Base-by-base conservation (phyloP, 2,888 invertebrate genomes). In the Camptogramma bilineatum region DNA sequence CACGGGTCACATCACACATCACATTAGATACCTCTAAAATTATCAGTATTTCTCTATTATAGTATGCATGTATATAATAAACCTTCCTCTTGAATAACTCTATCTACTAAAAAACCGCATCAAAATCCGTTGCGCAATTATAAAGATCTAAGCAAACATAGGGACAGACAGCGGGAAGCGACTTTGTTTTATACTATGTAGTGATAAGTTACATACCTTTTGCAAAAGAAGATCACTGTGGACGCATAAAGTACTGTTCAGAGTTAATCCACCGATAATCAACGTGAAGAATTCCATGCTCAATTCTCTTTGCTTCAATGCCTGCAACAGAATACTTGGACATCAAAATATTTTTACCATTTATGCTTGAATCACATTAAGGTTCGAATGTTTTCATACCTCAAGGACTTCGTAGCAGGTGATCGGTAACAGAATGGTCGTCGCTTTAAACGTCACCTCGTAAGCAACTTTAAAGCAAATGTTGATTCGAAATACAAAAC, bases 181-280 rank as follows among this genome's bases (percentile, higher is more conserved):
- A n/a, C n/a, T n/a, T n/a, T n/a, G n/a, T n/a, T n/a, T n/a, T n/a
- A n/a, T n/a, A n/a, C n/a, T n/a, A n/a, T n/a, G n/a, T n/a, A n/a
- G n/a, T n/a, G 10, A 10, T 13, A 34, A 34, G 13, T 13, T 39
- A 39, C 13, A 13, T 8, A 77, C 79, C 68, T 72, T 79, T 50
- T 76, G 73, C 68, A 72, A 74, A 4, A 75, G 71, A 18, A 71
- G 34, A 17, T 74, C 73, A n/a, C 78, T 70, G 59, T 74, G 76
- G 47, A 66, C 76, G 51, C 79, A 79, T 0, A 78, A 71, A 0
- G 66, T 56, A 16, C 68, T 63, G 47, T 68, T 71, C 17, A 78
- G 51, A 5, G 70, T 13, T 2, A 21, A 13, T 0, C 65, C 51
- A 3, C 68, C 75, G 0, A 75, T 0, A 13, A 74, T 66, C 21